These are phyloP conservation scores for Oryctolagus cuniculus DNA, from an alignment of 2,113 vertebrate genomes.

Conservation along the genomic window DNA sequence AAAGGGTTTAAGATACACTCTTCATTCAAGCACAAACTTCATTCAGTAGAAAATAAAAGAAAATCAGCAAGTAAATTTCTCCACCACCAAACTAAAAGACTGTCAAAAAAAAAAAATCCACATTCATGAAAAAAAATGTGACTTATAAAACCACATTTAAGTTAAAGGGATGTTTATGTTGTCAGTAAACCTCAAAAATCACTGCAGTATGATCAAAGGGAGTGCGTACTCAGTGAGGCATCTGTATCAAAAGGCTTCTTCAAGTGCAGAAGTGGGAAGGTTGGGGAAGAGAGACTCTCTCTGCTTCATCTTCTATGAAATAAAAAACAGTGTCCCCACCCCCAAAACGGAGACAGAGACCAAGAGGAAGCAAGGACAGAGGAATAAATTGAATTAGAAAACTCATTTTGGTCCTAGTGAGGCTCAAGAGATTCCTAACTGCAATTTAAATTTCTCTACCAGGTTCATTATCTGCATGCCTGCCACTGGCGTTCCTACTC, in stretches of 20 bases:
- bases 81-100: conserved; percentile 86
- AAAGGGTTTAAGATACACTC: conserved; percentile 95
- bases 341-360: not conserved
- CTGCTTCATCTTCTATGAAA: conserved; percentile 33
- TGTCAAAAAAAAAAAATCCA: conserved; percentile 75
- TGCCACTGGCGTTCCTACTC: conserved; percentile 29
- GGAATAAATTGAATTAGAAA: conserved; percentile 22
- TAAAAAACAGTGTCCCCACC: conserved; percentile 26
- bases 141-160: conserved; percentile 60
- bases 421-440: conserved; percentile 56
- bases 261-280: conserved; percentile 14
- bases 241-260: conserved; percentile 34
- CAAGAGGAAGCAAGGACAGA: not conserved
- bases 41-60: conserved; percentile 80
- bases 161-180: conserved; percentile 70
- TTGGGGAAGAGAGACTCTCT: not conserved
- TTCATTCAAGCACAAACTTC: conserved; percentile 95
- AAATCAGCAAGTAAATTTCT: conserved; percentile 91
- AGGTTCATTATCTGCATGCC: conserved; percentile 10
- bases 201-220: conserved; percentile 41
- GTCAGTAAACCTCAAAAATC: conserved; percentile 65
- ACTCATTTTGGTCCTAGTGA: conserved; percentile 15
- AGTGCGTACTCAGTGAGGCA: conserved; percentile 68
- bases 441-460: not conserved
- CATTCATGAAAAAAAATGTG: conserved; percentile 42